Percentiles rank a stretch among this genome's conserved stretches.
These are phyloP conservation scores for Acromyrmex heyeri DNA, from an alignment of 1,140 invertebrate species.

Conservation along the genomic window DNA sequence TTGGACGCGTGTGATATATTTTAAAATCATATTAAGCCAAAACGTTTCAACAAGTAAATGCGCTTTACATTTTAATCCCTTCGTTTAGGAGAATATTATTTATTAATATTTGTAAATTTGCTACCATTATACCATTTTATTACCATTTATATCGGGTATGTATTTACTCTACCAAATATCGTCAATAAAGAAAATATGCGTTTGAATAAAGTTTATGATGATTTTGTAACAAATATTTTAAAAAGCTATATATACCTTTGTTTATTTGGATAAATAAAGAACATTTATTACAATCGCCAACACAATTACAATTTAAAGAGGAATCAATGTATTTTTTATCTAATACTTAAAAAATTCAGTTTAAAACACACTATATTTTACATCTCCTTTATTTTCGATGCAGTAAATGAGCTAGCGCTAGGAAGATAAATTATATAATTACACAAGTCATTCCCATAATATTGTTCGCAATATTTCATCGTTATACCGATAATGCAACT, in stretches of 20 bases:
- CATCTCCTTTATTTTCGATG: not conserved
- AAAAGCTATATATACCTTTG: not conserved
- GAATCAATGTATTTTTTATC: not conserved
- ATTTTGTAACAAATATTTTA: not conserved
- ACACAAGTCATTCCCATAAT: conserved; percentile 55
- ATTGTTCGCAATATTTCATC: conserved; percentile 58
- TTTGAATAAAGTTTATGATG: not conserved
- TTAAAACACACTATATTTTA: not conserved
- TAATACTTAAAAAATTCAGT: not conserved
- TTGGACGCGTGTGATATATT: conserved; percentile 10
- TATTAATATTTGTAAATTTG: conserved; percentile 42
- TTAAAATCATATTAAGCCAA: conserved; percentile 29
- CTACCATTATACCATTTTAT: conserved; percentile 33
- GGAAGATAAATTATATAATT: conserved; percentile 61
- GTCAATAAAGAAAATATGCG: not conserved
- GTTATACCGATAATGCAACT: conserved; percentile 41
- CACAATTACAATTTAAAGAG: not conserved
- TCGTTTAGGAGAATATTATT: conserved; percentile 19
- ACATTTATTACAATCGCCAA: not conserved
- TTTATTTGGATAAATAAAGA: not conserved
- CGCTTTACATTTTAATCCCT: conserved; percentile 29
- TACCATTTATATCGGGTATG: conserved; percentile 29
- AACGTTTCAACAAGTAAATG: conserved; percentile 44
- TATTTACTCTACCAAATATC: conserved; percentile 8
- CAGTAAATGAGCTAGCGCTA: conserved; percentile 16